Evolutionary conservation across 2,888 invertebrate species (phyloP), one percentile per base, ranked within the genome.

Genomic region (Leptarthrus brevirostris): DNA sequence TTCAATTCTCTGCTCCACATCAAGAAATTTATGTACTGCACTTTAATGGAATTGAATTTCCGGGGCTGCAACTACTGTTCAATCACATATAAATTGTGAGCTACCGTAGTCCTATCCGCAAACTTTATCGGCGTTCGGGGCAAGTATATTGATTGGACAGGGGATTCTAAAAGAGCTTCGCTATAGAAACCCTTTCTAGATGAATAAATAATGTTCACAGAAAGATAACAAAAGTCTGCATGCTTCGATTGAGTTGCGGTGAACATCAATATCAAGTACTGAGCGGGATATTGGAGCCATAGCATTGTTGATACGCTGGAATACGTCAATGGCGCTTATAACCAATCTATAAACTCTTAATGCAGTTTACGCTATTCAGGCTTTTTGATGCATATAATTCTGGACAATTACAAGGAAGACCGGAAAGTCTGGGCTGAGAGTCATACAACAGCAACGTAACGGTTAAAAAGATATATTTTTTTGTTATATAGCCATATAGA

Each of bases 171-270:
- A 30, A 40, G 20, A 34, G 34, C 34, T 34, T 66, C 24, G 14
- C 64, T 26, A 66, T 66, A 47, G 64, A 47, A 66, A 66, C 47
- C 64, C 44, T 12, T 66, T 47, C 47, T 66, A 47, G 16, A 66
- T 66, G 47, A 66, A 66, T 66, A 66, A 66, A 47, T 66, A 66
- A 66, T 66, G 47, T 66, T 47, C 64, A 64, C 40, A 40, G 44
- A 26, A 61, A 44, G 64, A 66, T 66, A 66, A 66, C 64, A 66
- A 26, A 18, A 66, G 64, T 66, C 64, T 66, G 64, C 64, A 66
- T 47, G 24, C 40, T 16, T 47, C 64, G 26, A 47, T 44, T 66
- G 64, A 47, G 34, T 66, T 66, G 47, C 47, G 44, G 64, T 22
- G 64, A 47, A 58, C 58, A 58, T 58, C 58, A 58, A 58, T 58